These are phyloP conservation scores for Polietes domitor DNA, from an alignment of 2,888 invertebrate genomes.

Conservation along the genomic window DNA sequence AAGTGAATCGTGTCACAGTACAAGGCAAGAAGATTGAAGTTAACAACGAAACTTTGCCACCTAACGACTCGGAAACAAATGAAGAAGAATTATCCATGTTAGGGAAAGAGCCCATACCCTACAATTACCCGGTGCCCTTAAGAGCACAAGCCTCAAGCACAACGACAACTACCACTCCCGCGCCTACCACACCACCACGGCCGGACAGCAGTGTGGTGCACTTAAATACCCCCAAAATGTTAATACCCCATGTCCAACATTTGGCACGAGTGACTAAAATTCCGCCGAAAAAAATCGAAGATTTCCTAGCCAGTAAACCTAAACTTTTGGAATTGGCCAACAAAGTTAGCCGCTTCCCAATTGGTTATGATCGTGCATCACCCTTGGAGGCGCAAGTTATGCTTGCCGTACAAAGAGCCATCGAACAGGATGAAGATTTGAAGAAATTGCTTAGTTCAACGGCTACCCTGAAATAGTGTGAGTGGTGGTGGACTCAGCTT, in stretches of 20 bases:
- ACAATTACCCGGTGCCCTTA: conserved; percentile 75
- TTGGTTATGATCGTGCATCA: conserved; percentile 70
- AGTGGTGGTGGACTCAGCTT: background rate
- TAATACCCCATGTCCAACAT: conserved; percentile 71
- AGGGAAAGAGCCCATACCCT: conserved; percentile 71
- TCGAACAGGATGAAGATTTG: conserved; percentile 72
- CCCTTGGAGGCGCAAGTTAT: conserved; percentile 72
- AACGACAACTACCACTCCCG: conserved; percentile 6
- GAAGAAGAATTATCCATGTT: conserved; percentile 59
- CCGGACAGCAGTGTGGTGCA: conserved; percentile 64
- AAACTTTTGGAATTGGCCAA: conserved; percentile 74
- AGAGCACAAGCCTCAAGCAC: conserved; percentile 61
- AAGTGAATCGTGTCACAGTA: conserved; percentile 43
- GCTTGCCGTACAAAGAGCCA: conserved; percentile 72
- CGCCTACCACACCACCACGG: conserved; percentile 25
- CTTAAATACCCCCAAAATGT: conserved; percentile 72
- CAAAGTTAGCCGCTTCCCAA: conserved; percentile 72
- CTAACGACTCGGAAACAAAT: background rate
- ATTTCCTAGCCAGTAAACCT: conserved; percentile 73
- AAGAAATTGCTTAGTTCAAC: conserved; percentile 70
- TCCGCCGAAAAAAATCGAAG: conserved; percentile 69
- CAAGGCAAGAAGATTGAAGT: conserved; percentile 44
- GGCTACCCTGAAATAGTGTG: conserved; percentile 69
- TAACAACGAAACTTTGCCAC: conserved; percentile 4
- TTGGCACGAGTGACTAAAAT: conserved; percentile 71